Conservation (phyloP, 2,888 invertebrate species). For the Caradrina clavipalpis region DNA sequence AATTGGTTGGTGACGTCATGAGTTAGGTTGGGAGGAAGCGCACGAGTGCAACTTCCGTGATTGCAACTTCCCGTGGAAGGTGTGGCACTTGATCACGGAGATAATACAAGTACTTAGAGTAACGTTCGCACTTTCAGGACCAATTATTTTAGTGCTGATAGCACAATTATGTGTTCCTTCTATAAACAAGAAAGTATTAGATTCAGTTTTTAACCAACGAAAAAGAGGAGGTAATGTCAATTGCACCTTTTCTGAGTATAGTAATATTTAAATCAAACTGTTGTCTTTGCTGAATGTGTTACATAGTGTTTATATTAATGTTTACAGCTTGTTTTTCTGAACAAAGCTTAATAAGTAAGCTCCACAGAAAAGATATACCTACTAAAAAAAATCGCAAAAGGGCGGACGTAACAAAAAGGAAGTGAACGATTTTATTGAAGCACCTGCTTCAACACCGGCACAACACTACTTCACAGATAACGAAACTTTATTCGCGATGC, state of each 20-base stretch:
- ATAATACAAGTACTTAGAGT: slow-evolving; percentile 12
- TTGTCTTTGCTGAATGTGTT: background rate
- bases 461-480: slow-evolving; percentile 42
- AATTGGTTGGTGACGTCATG: slow-evolving; percentile 51
- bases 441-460: slow-evolving; percentile 43
- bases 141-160: background rate
- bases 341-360: slow-evolving; percentile 5
- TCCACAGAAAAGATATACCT: slow-evolving; percentile 14
- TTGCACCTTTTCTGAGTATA: background rate
- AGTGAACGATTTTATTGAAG: slow-evolving; percentile 72
- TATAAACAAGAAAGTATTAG: background rate
- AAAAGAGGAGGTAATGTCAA: background rate
- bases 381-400: slow-evolving; percentile 56
- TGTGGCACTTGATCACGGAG: slow-evolving; percentile 50
- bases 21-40: slow-evolving; percentile 59
- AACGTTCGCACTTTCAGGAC: background rate
- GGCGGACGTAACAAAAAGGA: slow-evolving; percentile 70
- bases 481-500: slow-evolving; percentile 42
- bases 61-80: slow-evolving; percentile 54
- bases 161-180: background rate
- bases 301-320: background rate
- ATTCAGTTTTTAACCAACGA: background rate
- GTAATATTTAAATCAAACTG: no score
- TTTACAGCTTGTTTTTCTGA: background rate
- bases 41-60: slow-evolving; percentile 62